Evolutionary conservation across 2,113 vertebrate species (phyloP), one percentile per base, ranked within the genome.

Genomic region (Tragelaphus strepsiceros): DNA sequence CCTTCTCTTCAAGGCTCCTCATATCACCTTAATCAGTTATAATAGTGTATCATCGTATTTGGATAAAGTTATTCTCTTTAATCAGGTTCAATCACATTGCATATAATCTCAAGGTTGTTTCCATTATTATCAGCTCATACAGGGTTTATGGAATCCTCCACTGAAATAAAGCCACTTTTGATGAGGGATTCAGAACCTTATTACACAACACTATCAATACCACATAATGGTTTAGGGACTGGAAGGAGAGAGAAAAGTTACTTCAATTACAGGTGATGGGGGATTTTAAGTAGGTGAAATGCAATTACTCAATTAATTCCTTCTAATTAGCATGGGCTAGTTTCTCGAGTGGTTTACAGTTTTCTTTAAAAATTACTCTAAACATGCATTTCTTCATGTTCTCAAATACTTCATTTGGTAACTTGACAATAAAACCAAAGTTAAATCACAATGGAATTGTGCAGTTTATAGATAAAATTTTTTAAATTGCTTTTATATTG

Each of bases 261-360:
- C 84, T 98, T 62, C 59, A 90, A 61, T 94, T 95, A 97, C 93
- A 97, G 87, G 87, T 92, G 90, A 90, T 2, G 0, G 64, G 97
- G 96, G 96, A 98, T 96, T 98, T 96, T 90, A 97, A 98, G 87
- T 88, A 97, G 96, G 80, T 97, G 77, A 97, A 96, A 96, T 97
- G 64, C 95, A 95, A 98, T 96, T 96, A 96, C 28, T 90, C 78
- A 86, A 86, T 97, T 98, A 96, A 95, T 94, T 96, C 80, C 90
- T 96, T 95, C 62, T 97, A 96, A 98, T 96, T 97, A 98, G 94
- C 54, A 90, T 92, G 90, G 53, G 97, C 95, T 92, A 96, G 32
- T 98, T 98, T 97, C 84, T 94, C 64, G 61, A 54, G 22, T 92
- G 94, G 93, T 94, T 98, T 97, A 96, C n/a, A 78, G 28, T 28